Evolutionary conservation across 2,888 invertebrate genomes (phyloP).

Genomic region (Paralinhomoeus sp.): DNA sequence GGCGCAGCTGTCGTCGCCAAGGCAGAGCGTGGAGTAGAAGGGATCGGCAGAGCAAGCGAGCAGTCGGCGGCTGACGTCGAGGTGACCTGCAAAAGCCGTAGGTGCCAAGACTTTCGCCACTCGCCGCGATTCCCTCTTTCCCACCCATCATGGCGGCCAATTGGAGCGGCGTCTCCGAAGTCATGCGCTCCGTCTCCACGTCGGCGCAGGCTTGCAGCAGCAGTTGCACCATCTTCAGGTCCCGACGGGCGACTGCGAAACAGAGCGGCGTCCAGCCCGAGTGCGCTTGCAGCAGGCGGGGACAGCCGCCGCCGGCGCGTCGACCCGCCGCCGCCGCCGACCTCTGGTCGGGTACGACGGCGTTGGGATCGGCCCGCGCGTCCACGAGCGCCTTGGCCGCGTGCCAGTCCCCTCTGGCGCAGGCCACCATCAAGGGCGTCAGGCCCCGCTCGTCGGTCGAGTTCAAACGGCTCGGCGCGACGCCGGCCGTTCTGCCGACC

Average conservation of each 20-base stretch:
- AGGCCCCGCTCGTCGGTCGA: conserved; percentile 34
- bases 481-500: background rate
- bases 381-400: conserved; percentile 7
- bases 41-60: conserved; percentile 65
- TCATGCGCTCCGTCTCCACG: conserved; percentile 39
- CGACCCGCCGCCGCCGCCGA: background rate
- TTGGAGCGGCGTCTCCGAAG: conserved; percentile 65
- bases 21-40: conserved; percentile 50
- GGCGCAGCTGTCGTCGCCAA: conserved; percentile 38
- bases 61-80: conserved; percentile 53
- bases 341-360: conserved; percentile 2
- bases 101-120: background rate
- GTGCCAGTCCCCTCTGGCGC: conserved; percentile 43
- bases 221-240: conserved; percentile 33
- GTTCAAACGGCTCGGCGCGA: conserved; percentile 41
- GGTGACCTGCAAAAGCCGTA: conserved; percentile 6
- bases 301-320: conserved; percentile 22
- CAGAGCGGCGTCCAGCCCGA: conserved; percentile 49
- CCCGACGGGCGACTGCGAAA: conserved; percentile 42
- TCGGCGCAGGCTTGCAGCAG: conserved; percentile 53
- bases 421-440: conserved; percentile 59
- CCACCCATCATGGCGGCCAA: conserved; percentile 39
- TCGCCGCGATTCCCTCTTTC: background rate
- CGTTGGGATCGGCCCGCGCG: conserved; percentile 8
- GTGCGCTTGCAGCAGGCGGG: background rate